Conservation (phyloP, 2,797 vertebrate genomes). For the Argentina silus region DNA sequence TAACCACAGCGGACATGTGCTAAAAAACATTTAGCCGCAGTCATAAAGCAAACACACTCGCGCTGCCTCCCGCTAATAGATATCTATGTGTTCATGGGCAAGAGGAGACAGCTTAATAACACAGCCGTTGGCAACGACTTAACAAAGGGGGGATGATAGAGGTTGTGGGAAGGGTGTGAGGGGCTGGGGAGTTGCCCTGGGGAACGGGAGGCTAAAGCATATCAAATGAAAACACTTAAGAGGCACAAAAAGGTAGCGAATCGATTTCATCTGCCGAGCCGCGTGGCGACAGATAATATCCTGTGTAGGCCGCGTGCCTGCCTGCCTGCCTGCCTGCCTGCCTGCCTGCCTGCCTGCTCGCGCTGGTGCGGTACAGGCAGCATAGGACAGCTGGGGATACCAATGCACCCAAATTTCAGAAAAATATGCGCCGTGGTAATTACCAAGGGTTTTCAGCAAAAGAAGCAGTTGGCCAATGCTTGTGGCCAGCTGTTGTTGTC, state of each 20-base stretch:
- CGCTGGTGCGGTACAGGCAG: too few relatives aligned
- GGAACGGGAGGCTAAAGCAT: constrained; percentile 20
- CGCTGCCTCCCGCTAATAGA: constrained; percentile 24
- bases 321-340: too few relatives aligned
- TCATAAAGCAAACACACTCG: constrained; percentile 12
- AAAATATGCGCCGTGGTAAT: not conserved
- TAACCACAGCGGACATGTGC: not conserved
- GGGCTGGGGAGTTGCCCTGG: not conserved
- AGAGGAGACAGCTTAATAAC: constrained; percentile 35
- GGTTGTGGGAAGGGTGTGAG: not conserved
- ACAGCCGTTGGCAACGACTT: constrained; percentile 21
- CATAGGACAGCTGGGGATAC: not conserved
- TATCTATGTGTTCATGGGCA: constrained; percentile 34
- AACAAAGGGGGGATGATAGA: constrained; percentile 6
- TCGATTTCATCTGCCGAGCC: constrained; percentile 21
- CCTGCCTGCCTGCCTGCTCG: not conserved
- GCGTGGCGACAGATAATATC: constrained; percentile 14
- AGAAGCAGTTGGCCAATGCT: not conserved
- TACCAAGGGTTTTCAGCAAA: not conserved
- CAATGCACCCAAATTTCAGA: not conserved
- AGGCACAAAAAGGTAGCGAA: constrained; percentile 11
- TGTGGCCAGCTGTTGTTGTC: too few relatives aligned
- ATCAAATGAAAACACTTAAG: constrained; percentile 30
- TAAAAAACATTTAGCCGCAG: constrained; percentile 6
- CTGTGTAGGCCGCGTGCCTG: not conserved